Conservation (phyloP, 2,113 vertebrate species). For the Coregonus clupeaformis region DNA sequence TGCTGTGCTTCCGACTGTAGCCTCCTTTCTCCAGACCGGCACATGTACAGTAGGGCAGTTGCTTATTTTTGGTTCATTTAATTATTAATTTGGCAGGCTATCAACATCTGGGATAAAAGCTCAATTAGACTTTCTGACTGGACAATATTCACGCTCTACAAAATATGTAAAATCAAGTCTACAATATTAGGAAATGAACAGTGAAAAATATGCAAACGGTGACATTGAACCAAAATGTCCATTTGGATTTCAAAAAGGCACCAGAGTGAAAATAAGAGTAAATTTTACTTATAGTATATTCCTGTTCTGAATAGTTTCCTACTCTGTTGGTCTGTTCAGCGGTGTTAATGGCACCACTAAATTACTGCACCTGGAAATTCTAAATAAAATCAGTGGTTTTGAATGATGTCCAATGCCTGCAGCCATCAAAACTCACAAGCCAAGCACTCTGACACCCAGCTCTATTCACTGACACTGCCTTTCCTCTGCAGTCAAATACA, state of each 20-base stretch:
- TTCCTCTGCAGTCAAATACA: conserved; percentile 31
- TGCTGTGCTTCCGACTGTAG: conserved; percentile 2
- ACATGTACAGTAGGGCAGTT: background rate
- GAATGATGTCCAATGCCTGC: conserved; percentile 13
- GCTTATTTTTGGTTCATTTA: conserved; percentile 34
- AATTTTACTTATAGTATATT: background rate
- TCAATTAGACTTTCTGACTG: conserved; percentile 53
- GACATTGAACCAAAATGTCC: background rate
- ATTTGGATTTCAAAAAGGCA: no score
- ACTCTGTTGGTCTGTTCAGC: background rate
- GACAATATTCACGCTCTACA: conserved; percentile 50
- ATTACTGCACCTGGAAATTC: background rate
- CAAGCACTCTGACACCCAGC: conserved; percentile 21
- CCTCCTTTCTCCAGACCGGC: background rate
- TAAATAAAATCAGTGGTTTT: background rate
- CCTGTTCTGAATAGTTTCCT: background rate
- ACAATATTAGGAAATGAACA: background rate
- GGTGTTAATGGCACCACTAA: background rate
- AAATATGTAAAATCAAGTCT: conserved; percentile 34
- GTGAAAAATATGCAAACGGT: background rate
- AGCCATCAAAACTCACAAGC: conserved; percentile 20
- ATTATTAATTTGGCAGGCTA: conserved; percentile 53
- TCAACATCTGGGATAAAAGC: conserved; percentile 31
- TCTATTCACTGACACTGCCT: conserved; percentile 34
- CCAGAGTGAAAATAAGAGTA: no score